Evolutionary conservation across 1,140 invertebrate genomes (phyloP).

Genomic region (Drosophila lacertosa): DNA sequence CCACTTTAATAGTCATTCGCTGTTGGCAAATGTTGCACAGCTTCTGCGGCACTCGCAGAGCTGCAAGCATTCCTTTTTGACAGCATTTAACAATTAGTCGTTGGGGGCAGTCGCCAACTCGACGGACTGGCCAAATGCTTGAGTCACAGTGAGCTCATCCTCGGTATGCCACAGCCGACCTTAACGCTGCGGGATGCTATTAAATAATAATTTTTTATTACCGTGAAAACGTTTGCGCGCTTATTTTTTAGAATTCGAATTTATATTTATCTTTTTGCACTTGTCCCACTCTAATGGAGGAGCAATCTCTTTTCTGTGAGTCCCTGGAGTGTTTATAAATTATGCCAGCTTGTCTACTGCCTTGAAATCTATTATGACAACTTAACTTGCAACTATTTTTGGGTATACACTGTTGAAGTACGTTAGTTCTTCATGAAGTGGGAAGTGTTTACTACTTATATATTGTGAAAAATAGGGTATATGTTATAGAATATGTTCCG

Average conservation of each 20-base stretch:
- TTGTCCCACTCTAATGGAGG: no score
- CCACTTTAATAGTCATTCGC: slow-evolving; percentile 53
- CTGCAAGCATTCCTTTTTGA: slow-evolving; percentile 13
- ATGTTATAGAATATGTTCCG: no score
- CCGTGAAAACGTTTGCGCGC: neutral
- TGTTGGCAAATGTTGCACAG: slow-evolving; percentile 50
- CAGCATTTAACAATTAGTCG: slow-evolving; percentile 67
- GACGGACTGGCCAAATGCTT: neutral
- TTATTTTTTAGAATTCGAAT: slow-evolving; percentile 17
- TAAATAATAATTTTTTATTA: slow-evolving; percentile 26
- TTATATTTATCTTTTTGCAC: slow-evolving; percentile 5
- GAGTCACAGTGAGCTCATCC: slow-evolving; percentile 29
- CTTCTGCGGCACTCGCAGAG: neutral
- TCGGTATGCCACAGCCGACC: neutral
- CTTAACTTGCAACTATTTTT: slow-evolving; percentile 49
- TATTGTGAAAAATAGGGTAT: no score
- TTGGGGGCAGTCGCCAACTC: slow-evolving; percentile 18
- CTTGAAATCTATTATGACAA: slow-evolving; percentile 59
- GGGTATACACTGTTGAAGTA: slow-evolving; percentile 4
- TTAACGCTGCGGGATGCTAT: slow-evolving; percentile 4
- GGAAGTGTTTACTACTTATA: no score
- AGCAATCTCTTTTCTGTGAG: slow-evolving; percentile 5
- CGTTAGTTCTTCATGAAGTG: neutral
- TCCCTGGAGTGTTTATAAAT: slow-evolving; percentile 51
- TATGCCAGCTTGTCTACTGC: slow-evolving; percentile 54